Conservation (phyloP, 1,140 invertebrate genomes). For the Drosophila pectinifera region DNA sequence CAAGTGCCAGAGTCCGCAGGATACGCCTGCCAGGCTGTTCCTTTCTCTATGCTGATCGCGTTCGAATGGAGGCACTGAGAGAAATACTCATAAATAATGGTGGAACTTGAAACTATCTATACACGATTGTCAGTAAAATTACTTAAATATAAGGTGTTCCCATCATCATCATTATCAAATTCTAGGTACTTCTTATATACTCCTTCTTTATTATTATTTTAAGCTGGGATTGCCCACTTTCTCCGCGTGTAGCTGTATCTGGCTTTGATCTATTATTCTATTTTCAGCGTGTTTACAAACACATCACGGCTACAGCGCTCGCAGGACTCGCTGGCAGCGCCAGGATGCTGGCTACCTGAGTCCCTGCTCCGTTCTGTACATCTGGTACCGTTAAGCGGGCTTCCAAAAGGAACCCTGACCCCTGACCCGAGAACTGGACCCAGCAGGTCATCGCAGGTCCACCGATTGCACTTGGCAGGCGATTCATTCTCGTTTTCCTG, state of each 20-base stretch:
- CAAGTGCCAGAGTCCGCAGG: slow-evolving; percentile 44
- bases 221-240: too few relatives aligned
- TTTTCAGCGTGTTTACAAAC: slow-evolving; percentile 80
- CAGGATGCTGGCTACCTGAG: slow-evolving; percentile 36
- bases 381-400: slow-evolving; percentile 75
- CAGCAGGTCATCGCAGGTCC: slow-evolving; percentile 53
- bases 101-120: too few relatives aligned
- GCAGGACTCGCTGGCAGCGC: slow-evolving; percentile 33
- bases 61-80: neutral
- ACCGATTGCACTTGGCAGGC: slow-evolving; percentile 67
- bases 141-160: too few relatives aligned
- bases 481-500: slow-evolving; percentile 48
- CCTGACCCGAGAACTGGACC: slow-evolving; percentile 13
- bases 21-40: neutral
- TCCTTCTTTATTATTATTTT: too few relatives aligned
- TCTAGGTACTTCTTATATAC: too few relatives aligned
- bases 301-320: slow-evolving; percentile 79
- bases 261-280: slow-evolving; percentile 77
- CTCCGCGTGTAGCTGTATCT: slow-evolving; percentile 42
- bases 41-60: neutral
- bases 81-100: too few relatives aligned
- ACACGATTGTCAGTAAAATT: too few relatives aligned
- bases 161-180: too few relatives aligned
- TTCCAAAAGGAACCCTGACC: neutral
- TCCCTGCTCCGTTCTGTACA: slow-evolving; percentile 16